Base-by-base conservation (phyloP, 2,113 vertebrate species). In the Rafetus swinhoei region DNA sequence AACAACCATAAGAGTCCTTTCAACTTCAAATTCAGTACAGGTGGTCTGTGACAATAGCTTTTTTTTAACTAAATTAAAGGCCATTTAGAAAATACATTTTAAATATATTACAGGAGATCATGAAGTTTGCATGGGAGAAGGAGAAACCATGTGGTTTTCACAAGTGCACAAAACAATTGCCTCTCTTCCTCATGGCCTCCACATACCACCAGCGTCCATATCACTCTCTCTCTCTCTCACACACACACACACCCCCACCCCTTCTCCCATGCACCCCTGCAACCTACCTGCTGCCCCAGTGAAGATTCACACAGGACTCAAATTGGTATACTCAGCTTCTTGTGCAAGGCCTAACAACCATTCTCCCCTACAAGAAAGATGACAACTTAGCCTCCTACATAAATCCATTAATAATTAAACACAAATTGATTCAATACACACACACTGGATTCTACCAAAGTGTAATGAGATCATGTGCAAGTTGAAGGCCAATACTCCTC, bases 271-370 rank as follows among this genome's bases (percentile, higher is more conserved):
- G 1, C 8, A 95, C 87, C 60, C 92, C 74, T 50, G 84, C 35
- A 53, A n/a, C 39, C 86, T 87, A 91, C 12, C 72, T 39, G 72
- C 82, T 92, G 90, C 93, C 50, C 88, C 81, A 45, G 29, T 0
- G 3, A 95, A 95, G 95, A 90, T 39, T 90, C 77, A 92, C 81
- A 91, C 85, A 25, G 19, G 74, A 85, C 9, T 87, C 0, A 22
- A 95, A 93, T 80, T 82, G 79, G 35, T 90, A 94, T 45, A 56
- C 89, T 93, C 88, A 95, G 81, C 87, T 94, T 85, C 81, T 57
- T 39, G 87, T 83, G 94, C 86, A 65, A 74, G 91, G 79, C 29
- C 90, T 86, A 86, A 89, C 82, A 91, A 90, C 91, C 81, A 77
- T 54, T 90, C 91, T 82, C 72, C 91, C 72, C 85, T 89, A 53